Evolutionary conservation across 1,140 invertebrate species (phyloP).

Genomic region (Parasteatoda tepidariorum): DNA sequence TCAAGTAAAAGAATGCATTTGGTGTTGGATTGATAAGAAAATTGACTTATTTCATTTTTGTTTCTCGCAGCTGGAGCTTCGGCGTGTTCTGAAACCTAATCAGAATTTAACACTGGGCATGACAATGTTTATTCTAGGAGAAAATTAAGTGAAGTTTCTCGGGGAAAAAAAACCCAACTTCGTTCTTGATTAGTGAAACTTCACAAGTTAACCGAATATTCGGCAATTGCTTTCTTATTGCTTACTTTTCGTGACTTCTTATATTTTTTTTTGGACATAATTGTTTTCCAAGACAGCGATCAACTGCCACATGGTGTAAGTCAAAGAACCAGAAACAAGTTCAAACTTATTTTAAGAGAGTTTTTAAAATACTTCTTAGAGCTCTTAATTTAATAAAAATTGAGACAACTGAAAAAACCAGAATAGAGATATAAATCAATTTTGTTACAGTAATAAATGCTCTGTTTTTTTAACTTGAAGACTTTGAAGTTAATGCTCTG

Average conservation of each 20-base stretch:
- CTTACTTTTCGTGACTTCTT: neutral
- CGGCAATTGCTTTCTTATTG: constrained; percentile 49
- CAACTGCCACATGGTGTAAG: neutral
- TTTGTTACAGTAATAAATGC: too few species aligned
- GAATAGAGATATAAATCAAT: too few species aligned
- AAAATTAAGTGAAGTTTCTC: constrained; percentile 18
- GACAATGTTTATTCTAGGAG: constrained; percentile 24
- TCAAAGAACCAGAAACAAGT: too few species aligned
- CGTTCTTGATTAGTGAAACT: constrained; percentile 27
- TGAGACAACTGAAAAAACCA: too few species aligned
- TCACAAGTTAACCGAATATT: constrained; percentile 33
- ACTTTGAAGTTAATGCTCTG: too few species aligned
- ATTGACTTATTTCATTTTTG: constrained; percentile 2
- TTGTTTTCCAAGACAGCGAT: neutral
- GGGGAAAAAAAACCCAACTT: constrained; percentile 3
- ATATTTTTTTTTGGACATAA: too few species aligned
- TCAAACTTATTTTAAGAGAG: too few species aligned
- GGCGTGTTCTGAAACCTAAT: constrained; percentile 1
- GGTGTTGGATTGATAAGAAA: neutral
- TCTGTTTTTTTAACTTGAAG: too few species aligned
- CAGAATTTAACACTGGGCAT: constrained; percentile 26
- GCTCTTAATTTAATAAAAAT: neutral
- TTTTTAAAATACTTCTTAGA: neutral
- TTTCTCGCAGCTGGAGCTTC: too few species aligned
- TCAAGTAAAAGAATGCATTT: too few species aligned